Percentiles rank a stretch among this genome's conserved stretches.
Evolutionary conservation across 2,888 invertebrate genomes (phyloP).

Genomic region (Harmothoe impar): DNA sequence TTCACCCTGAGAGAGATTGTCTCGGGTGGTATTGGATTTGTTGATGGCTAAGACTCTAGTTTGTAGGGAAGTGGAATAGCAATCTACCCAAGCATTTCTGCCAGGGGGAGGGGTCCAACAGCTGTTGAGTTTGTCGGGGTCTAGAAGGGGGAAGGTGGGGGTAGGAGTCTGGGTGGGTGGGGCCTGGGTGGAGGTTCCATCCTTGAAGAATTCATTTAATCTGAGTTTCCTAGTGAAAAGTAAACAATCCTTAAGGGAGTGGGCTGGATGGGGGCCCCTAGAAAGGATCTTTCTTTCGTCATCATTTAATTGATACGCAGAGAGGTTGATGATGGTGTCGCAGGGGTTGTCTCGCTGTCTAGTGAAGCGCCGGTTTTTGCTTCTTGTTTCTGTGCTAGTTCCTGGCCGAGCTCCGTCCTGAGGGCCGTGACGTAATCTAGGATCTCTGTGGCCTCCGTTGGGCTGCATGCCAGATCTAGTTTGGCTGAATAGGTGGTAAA

Average conservation of each 20-base stretch:
- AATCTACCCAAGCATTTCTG: neutral
- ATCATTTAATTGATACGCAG: neutral
- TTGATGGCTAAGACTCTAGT: too few species aligned
- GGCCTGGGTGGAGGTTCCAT: neutral
- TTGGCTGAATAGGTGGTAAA: neutral
- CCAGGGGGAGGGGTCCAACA: slow-evolving; percentile 37
- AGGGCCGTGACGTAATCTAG: neutral
- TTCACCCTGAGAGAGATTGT: neutral
- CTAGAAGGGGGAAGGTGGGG: neutral
- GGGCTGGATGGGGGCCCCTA: neutral
- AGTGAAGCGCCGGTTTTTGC: neutral
- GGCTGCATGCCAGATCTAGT: neutral
- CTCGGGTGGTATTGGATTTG: neutral
- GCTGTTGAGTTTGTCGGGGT: too few species aligned
- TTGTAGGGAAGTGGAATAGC: neutral
- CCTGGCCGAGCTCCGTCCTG: neutral
- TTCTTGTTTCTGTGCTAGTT: neutral
- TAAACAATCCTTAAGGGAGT: neutral
- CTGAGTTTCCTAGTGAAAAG: neutral
- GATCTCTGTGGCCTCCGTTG: neutral
- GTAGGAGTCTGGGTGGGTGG: neutral
- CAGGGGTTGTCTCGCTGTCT: neutral
- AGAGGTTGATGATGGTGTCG: neutral
- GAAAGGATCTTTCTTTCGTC: neutral
- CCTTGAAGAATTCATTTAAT: neutral